Evolutionary conservation across 35 echinoderm and acorn worm genomes (phyloP).

Genomic region (Holothuria glaberrima): DNA sequence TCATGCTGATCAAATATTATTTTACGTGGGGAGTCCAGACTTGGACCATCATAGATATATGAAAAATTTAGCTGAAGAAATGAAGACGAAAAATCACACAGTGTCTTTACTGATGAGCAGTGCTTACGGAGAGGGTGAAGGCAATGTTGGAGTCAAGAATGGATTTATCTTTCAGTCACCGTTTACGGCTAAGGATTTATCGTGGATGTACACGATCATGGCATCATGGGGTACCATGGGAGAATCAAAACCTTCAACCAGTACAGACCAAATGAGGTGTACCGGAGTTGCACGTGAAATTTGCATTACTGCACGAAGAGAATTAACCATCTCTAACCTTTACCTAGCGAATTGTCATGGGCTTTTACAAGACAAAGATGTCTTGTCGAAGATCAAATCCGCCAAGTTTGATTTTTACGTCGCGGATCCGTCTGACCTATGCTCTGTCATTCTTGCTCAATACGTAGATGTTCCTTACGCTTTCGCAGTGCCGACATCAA

Average conservation of each 20-base stretch:
- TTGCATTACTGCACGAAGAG: constrained; percentile 36
- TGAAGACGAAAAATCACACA: constrained; percentile 13
- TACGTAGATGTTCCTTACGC: constrained; percentile 30
- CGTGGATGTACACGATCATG: constrained; percentile 43
- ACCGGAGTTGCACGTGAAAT: background rate
- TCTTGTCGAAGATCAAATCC: background rate
- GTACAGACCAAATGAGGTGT: constrained; percentile 16
- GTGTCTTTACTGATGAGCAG: constrained; percentile 20
- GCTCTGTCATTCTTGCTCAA: constrained; percentile 49
- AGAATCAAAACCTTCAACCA: background rate
- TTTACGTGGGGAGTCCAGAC: constrained; percentile 20
- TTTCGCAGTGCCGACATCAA: constrained; percentile 31
- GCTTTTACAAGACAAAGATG: constrained; percentile 24
- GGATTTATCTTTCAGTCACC: constrained; percentile 19
- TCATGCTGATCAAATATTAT: constrained; percentile 17
- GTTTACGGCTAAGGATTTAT: constrained; percentile 12
- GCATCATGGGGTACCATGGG: constrained; percentile 48
- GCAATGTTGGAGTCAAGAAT: background rate
- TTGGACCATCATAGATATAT: constrained; percentile 12
- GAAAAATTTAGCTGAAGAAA: constrained; percentile 29
- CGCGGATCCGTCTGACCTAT: constrained; percentile 34
- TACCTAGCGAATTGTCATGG: constrained; percentile 15
- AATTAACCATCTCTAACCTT: constrained; percentile 13
- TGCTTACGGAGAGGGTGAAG: background rate
- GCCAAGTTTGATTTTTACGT: constrained; percentile 37